Conservation (phyloP, 2,888 invertebrate genomes). For the Drosophila incognita region DNA sequence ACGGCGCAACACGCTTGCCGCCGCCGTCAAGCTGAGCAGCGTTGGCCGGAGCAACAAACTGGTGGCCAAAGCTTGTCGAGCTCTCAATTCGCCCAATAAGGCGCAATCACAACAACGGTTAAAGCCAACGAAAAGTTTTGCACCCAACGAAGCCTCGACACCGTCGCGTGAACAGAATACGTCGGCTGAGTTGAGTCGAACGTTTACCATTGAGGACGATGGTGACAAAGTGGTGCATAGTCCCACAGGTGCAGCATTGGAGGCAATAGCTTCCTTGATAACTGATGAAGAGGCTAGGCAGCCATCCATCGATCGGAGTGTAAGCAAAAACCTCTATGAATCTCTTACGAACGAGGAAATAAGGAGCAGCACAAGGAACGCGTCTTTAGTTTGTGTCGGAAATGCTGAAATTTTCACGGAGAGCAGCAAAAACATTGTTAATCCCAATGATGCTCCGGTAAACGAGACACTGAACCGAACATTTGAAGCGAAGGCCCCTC, state of each 20-base stretch:
- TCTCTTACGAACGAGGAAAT: not conserved
- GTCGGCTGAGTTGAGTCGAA: slow-evolving; percentile 63
- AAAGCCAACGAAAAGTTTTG: not conserved
- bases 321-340: not conserved
- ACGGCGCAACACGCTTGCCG: slow-evolving; percentile 59
- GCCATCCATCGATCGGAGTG: not conserved
- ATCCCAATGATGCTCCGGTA: not conserved
- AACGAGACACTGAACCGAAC: slow-evolving; percentile 22
- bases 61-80: slow-evolving; percentile 65
- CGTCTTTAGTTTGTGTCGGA: not conserved
- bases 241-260: slow-evolving; percentile 2
- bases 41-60: slow-evolving; percentile 54
- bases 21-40: slow-evolving; percentile 41
- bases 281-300: slow-evolving; percentile 1
- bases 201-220: slow-evolving; percentile 65
- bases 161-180: slow-evolving; percentile 19
- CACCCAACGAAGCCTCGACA: slow-evolving; percentile 23
- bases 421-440: not conserved
- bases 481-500: slow-evolving; percentile 20
- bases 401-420: not conserved
- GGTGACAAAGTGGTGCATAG: not conserved
- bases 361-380: not conserved
- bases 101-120: slow-evolving; percentile 28
- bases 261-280: slow-evolving; percentile 6
- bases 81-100: slow-evolving; percentile 54